These are phyloP conservation scores for Meloidogyne exigua DNA, from an alignment of 1,140 invertebrate species.

Conservation along the genomic window DNA sequence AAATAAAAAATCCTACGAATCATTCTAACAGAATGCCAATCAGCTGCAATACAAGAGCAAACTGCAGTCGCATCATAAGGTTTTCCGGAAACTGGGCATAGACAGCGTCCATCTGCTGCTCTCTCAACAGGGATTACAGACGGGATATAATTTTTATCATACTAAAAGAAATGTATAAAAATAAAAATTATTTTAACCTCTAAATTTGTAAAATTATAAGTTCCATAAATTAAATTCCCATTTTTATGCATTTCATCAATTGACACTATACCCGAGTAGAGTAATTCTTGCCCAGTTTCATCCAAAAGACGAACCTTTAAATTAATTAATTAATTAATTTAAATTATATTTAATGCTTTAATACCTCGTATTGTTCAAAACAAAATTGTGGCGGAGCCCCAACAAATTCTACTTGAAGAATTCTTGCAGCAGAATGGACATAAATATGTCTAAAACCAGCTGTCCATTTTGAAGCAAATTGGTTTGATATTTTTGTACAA, in stretches of 20 bases:
- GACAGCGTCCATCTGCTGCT: constrained; percentile 55
- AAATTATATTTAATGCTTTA: neutral
- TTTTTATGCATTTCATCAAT: constrained; percentile 46
- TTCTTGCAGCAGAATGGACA: constrained; percentile 42
- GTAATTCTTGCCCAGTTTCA: constrained; percentile 48
- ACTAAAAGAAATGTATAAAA: constrained; percentile 31
- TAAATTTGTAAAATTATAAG: constrained; percentile 59
- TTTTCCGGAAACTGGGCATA: constrained; percentile 56
- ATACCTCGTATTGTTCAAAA: constrained; percentile 61
- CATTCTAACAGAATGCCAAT: constrained; percentile 50
- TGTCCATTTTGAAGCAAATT: constrained; percentile 60
- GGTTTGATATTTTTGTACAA: constrained; percentile 40
- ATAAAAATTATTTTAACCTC: constrained; percentile 33
- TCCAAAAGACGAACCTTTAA: constrained; percentile 56
- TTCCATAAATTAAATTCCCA: constrained; percentile 47
- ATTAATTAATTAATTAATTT: neutral
- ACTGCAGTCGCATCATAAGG: constrained; percentile 54
- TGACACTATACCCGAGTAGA: constrained; percentile 42
- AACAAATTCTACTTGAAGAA: constrained; percentile 50
- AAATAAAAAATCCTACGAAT: constrained; percentile 35
- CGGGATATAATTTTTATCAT: constrained; percentile 55
- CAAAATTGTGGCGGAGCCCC: constrained; percentile 61
- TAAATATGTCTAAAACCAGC: constrained; percentile 59
- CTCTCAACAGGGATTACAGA: constrained; percentile 60
- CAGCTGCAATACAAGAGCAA: constrained; percentile 61